Evolutionary conservation across 2,888 invertebrate species (phyloP), one percentile per base, ranked within the genome.

Genomic region (Acanthosepion pharaonis): DNA sequence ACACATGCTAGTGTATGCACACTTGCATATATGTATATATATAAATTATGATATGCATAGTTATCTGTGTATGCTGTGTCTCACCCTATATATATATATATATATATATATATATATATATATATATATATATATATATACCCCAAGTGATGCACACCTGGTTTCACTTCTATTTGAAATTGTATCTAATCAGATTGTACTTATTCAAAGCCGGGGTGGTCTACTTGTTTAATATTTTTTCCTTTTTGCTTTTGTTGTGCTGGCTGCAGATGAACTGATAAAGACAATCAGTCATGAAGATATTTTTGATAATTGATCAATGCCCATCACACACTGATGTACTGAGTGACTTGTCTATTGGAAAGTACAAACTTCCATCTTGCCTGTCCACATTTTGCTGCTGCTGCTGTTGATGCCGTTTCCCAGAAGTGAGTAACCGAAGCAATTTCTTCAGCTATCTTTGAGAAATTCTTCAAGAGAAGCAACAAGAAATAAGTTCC

Each of bases 261-360:
- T 55, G 78, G 78, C 78, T 78, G 11, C n/a, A 78, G 78, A 78
- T 78, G 78, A 78, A 78, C 78, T 78, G 78, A 78, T 78, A 78
- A 78, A 78, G 78, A 78, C 78, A 78, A 78, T 78, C 78, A 78
- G n/a, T 15, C 33, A 33, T 18, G n/a, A 78, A n/a, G n/a, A 33
- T n/a, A n/a, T n/a, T 78, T 11, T 78, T 78, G n/a, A 78, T 15
- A 78, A 78, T 78, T 78, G 78, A 78, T 78, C n/a, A 78, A 78
- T 78, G n/a, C n/a, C 78, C 78, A 33, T 33, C n/a, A 33, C 33
- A 78, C 78, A 78, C 5, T n/a, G 33, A 8, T 78, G 78, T n/a
- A 78, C 78, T 33, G 8, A 33, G 5, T n/a, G 78, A 78, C 78
- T 78, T 78, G 78, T 78, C 15, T n/a, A 11, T 78, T 78, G n/a